phyloP scores from a whole-genome alignment of 1,140 invertebrate genomes.

The Ostrea denselamellosa region DNA sequence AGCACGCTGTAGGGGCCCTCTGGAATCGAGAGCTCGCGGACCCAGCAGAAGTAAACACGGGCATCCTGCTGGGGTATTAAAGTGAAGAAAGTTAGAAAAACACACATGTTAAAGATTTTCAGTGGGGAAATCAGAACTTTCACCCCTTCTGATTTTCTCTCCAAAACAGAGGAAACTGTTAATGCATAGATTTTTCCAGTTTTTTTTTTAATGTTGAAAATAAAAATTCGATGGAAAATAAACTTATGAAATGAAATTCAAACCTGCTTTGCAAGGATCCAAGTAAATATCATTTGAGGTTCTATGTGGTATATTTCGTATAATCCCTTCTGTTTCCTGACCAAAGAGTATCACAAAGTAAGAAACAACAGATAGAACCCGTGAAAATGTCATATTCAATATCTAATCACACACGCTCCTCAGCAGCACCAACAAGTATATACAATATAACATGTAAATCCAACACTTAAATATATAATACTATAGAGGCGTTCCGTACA shows the following conservation, averaged over 20 bases:
- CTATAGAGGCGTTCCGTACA: slow-evolving; percentile 32
- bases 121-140: not conserved
- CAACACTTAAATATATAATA: not conserved
- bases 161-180: not conserved
- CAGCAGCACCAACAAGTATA: slow-evolving; percentile 3
- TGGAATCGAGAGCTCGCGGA: not conserved
- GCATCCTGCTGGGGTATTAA: slow-evolving; percentile 17
- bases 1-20: not conserved
- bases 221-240: not conserved
- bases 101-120: slow-evolving; percentile 6
- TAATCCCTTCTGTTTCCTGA: slow-evolving; percentile 20
- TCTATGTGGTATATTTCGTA: slow-evolving; percentile 25
- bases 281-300: slow-evolving; percentile 22
- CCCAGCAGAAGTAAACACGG: slow-evolving; percentile 19
- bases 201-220: not conserved
- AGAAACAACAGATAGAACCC: not conserved
- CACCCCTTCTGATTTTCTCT: not conserved
- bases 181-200: too few relatives aligned
- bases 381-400: slow-evolving; percentile 38
- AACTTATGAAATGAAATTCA: not conserved
- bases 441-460: slow-evolving; percentile 9
- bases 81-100: slow-evolving; percentile 20
- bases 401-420: not conserved
- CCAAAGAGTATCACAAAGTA: slow-evolving; percentile 15
- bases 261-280: slow-evolving; percentile 38